Conservation (phyloP, 2,888 invertebrate species). For the Catocala nupta region DNA sequence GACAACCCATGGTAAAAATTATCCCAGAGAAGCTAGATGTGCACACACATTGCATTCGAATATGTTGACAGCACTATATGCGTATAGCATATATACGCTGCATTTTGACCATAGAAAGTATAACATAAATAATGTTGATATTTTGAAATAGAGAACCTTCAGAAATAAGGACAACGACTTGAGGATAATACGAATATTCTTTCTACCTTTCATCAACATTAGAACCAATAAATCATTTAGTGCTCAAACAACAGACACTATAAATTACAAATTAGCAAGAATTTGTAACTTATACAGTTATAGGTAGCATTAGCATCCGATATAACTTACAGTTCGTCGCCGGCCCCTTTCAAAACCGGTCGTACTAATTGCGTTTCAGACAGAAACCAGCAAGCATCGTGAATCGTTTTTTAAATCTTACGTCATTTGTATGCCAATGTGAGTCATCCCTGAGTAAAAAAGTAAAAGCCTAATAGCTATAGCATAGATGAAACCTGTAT, state of each 20-base stretch:
- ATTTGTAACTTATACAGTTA: background rate
- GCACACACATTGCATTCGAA: too few species aligned
- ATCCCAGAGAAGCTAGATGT: too few species aligned
- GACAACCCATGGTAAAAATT: too few species aligned
- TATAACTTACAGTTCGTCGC: background rate
- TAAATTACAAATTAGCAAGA: background rate
- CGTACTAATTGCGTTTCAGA: background rate
- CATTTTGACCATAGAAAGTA: too few species aligned
- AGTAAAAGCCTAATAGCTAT: too few species aligned
- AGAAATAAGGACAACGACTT: too few species aligned
- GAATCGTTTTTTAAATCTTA: background rate
- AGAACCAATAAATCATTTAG: background rate
- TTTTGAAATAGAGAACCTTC: too few species aligned
- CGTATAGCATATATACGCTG: too few species aligned
- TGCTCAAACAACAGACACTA: background rate
- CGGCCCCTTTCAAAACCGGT: background rate
- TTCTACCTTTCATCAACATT: background rate
- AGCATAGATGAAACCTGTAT: too few species aligned
- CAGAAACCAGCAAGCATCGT: background rate
- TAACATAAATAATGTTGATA: too few species aligned
- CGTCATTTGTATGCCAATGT: background rate
- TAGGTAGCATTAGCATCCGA: background rate
- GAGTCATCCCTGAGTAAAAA: background rate
- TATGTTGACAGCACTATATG: too few species aligned
- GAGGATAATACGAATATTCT: too few species aligned